A percentile compares a stretch with the other conserved stretches of the same genome.
These are phyloP conservation scores for Lottia scabra DNA, from an alignment of 2,888 invertebrate genomes.

Conservation along the genomic window DNA sequence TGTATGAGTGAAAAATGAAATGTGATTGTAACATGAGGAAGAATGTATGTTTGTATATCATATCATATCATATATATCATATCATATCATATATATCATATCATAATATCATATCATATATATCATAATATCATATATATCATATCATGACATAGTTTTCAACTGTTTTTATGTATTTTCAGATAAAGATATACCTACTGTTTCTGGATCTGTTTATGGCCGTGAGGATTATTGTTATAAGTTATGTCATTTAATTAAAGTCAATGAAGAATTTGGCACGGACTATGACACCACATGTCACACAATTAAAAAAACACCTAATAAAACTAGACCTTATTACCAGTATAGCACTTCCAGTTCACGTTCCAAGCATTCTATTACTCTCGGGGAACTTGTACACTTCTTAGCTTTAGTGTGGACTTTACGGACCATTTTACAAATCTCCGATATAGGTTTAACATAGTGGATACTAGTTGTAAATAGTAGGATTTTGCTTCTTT, in stretches of 20 bases:
- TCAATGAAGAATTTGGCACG: neutral
- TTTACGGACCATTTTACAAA: conserved; percentile 13
- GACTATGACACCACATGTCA: conserved; percentile 11
- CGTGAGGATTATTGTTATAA: conserved; percentile 18
- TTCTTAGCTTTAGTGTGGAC: conserved; percentile 5
- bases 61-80: too few species aligned
- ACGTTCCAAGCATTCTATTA: neutral
- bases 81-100: too few species aligned
- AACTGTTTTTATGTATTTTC: neutral
- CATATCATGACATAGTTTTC: too few species aligned
- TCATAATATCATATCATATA: too few species aligned
- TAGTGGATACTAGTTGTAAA: conserved; percentile 9
- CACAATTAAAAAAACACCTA: conserved; percentile 5
- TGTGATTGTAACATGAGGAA: too few species aligned
- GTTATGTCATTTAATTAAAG: conserved; percentile 18
- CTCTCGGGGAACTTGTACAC: conserved; percentile 11
- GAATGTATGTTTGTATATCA: too few species aligned
- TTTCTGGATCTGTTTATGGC: conserved; percentile 12
- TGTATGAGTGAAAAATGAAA: too few species aligned
- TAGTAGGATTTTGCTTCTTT: conserved; percentile 16
- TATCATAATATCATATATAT: too few species aligned
- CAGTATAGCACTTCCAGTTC: conserved; percentile 2
- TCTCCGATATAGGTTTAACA: conserved; percentile 15
- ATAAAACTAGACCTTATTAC: conserved; percentile 5
- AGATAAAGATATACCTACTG: conserved; percentile 2